Conservation (phyloP, 2,888 invertebrate species). For the Drosophila basisetae region DNA sequence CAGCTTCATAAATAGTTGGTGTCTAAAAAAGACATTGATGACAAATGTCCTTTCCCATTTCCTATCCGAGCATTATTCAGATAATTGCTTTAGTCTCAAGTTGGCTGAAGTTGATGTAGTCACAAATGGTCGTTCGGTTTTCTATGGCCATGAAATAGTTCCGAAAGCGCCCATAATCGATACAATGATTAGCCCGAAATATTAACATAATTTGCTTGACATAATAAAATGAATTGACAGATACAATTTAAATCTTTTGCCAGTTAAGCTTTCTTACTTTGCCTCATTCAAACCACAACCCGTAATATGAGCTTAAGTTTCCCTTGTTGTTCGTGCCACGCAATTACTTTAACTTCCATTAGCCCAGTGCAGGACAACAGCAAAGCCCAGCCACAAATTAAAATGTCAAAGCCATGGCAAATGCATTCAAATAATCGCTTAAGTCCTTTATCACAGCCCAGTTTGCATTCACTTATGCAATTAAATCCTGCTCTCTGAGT, state of each 20-base stretch:
- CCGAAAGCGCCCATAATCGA: neutral
- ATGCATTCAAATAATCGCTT: conserved; percentile 26
- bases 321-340: neutral
- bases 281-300: neutral
- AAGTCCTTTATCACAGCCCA: conserved; percentile 17
- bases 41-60: conserved; percentile 24
- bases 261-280: neutral
- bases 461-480: conserved; percentile 26
- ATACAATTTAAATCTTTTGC: neutral
- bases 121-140: neutral
- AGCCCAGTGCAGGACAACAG: conserved; percentile 5
- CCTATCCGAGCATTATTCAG: conserved; percentile 15
- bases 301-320: neutral
- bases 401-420: conserved; percentile 48
- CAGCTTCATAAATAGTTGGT: conserved; percentile 16
- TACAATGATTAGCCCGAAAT: neutral
- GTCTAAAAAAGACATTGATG: conserved; percentile 21
- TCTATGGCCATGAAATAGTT: neutral
- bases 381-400: conserved; percentile 24
- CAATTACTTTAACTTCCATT: conserved; percentile 14
- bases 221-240: neutral
- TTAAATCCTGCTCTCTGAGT: conserved; percentile 14
- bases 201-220: neutral
- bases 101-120: neutral
- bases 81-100: conserved; percentile 10